A percentile compares a stretch with the other conserved stretches of the same genome.
Conservation (phyloP, 2,797 vertebrate species). For the Neoniphon sammara region DNA sequence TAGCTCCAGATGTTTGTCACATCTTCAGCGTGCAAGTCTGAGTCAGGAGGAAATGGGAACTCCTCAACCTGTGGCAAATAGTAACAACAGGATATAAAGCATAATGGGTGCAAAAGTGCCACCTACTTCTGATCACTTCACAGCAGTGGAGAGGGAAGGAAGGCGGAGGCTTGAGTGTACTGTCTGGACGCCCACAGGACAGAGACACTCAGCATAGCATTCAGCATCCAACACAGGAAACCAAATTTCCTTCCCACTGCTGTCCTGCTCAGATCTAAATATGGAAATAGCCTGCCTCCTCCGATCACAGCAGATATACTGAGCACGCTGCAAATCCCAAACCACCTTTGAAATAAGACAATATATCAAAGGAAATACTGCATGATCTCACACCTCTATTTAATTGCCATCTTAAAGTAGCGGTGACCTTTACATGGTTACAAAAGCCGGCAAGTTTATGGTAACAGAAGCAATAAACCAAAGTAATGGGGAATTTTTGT, state of each 20-base stretch:
- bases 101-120: slow-evolving; percentile 54
- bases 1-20: slow-evolving; percentile 64
- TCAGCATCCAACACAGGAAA: slow-evolving; percentile 76
- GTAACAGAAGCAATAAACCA: slow-evolving; percentile 53
- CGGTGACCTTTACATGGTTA: slow-evolving; percentile 50
- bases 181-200: slow-evolving; percentile 62
- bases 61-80: slow-evolving; percentile 49
- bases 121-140: slow-evolving; percentile 42
- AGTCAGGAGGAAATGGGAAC: slow-evolving; percentile 66
- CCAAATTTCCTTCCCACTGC: slow-evolving; percentile 70
- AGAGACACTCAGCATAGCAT: slow-evolving; percentile 60
- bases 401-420: slow-evolving; percentile 53
- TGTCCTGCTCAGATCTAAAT: slow-evolving; percentile 66
- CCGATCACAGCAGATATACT: slow-evolving; percentile 35
- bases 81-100: slow-evolving; percentile 73
- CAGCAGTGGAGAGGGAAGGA: slow-evolving; percentile 61
- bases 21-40: neutral
- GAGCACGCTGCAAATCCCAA: slow-evolving; percentile 41
- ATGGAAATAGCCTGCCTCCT: slow-evolving; percentile 56
- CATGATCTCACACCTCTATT: slow-evolving; percentile 36
- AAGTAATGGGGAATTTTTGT: slow-evolving; percentile 39
- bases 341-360: slow-evolving; percentile 35
- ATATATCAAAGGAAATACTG: slow-evolving; percentile 38
- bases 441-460: slow-evolving; percentile 50
- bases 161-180: slow-evolving; percentile 52